Conservation (phyloP, 2,797 vertebrate genomes). For the Onychomys arenicola region DNA sequence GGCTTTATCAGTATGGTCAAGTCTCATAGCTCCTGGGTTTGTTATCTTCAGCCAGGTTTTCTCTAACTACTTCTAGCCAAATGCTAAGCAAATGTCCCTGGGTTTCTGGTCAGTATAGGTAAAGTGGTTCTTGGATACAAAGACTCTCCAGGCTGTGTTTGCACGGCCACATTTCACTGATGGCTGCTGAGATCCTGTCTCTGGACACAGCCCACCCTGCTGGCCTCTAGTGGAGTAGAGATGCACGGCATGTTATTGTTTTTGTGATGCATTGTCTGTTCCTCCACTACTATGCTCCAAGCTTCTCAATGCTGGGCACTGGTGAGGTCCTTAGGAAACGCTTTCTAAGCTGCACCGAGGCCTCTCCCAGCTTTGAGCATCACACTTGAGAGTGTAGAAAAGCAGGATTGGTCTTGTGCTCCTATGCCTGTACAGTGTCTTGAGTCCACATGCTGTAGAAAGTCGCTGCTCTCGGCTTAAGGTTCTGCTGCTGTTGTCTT, state of each 20-base stretch:
- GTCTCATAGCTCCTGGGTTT: background rate
- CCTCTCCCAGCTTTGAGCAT: background rate
- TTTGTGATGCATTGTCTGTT: rapidly evolving
- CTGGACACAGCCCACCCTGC: background rate
- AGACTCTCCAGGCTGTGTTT: background rate
- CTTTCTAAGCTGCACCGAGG: background rate
- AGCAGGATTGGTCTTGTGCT: background rate
- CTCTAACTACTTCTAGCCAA: background rate
- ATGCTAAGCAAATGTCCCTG: background rate
- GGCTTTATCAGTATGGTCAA: background rate
- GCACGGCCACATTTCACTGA: background rate
- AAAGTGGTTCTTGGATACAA: background rate
- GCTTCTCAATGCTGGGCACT: background rate
- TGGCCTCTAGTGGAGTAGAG: background rate
- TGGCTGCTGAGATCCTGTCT: background rate
- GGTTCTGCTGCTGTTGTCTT: background rate
- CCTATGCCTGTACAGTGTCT: background rate
- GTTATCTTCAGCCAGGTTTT: background rate
- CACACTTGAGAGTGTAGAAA: background rate
- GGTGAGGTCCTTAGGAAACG: background rate
- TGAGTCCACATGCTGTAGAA: background rate
- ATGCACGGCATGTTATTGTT: background rate
- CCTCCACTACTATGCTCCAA: background rate
- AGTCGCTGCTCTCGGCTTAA: background rate
- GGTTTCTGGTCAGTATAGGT: background rate